Conservation (phyloP, 2,113 vertebrate genomes). For the Pionites leucogaster region DNA sequence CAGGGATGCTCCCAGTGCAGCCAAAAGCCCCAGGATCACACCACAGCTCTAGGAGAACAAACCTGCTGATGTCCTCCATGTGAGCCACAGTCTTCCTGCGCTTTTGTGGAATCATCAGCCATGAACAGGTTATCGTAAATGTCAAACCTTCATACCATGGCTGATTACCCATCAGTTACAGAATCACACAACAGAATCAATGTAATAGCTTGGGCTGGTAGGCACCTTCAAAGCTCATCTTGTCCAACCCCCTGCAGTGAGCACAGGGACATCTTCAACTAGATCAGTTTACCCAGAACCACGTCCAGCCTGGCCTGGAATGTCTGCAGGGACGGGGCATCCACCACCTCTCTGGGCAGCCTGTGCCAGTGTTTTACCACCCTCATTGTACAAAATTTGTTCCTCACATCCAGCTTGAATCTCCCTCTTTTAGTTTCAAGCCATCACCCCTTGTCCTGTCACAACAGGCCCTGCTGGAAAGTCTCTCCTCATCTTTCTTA, state of each 20-base stretch:
- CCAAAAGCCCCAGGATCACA: neutral
- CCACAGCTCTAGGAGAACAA: neutral
- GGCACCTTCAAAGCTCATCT: no score
- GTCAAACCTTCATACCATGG: accelerated
- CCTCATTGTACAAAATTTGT: no score
- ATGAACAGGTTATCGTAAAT: neutral
- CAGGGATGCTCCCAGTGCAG: neutral
- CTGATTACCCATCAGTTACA: neutral
- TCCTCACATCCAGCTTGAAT: no score
- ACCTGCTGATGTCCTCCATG: neutral
- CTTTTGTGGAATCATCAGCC: neutral
- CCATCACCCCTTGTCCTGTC: no score
- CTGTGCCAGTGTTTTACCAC: no score
- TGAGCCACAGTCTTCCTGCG: accelerated
- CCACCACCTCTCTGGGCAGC: no score
- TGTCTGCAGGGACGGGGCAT: neutral
- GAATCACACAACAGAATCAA: neutral
- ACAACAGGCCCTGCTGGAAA: neutral
- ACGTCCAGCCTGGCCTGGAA: neutral
- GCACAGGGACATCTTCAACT: neutral
- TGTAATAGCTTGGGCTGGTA: no score
- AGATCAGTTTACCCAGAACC: neutral
- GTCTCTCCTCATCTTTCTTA: neutral
- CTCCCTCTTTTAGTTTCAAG: no score
- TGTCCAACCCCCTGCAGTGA: neutral